Base-by-base conservation (phyloP, 2,797 vertebrate genomes). In the Argyrosomus regius region DNA sequence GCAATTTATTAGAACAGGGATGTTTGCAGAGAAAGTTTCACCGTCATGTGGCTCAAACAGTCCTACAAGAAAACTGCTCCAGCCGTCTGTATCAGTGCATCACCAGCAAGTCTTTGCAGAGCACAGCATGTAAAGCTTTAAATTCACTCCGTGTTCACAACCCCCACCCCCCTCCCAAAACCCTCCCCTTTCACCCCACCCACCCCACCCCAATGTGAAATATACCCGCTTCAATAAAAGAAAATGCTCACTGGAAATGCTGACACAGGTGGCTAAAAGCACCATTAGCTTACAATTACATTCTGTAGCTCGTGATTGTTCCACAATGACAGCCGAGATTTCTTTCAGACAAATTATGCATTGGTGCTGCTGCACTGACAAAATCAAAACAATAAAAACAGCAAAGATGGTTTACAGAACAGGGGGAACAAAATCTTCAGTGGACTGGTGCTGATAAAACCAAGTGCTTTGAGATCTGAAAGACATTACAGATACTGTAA, bases 1-100 rank as follows among this genome's bases (percentile, higher is more conserved):
- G 94, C 92, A 91, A 91, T 94, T 96, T 95, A 96, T 96, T 95
- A 92, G 93, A 95, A 95, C 95, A 95, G 95, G 95, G 94, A 96
- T 93, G 94, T 94, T 94, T 94, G 92, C 93, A 95, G 89, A 94
- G 78, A 92, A 88, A 79, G 67, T 88, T 90, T 89, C 69, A 88
- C 84, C 52, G 89, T 92, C 91, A 91, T 85, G 92, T 92, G 93
- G 94, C 90, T 91, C 92, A 91, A 92, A 87, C 87, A 89, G 88
- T 92, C 88, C 84, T 83, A 93, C 84, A 72, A 90, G 90, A 87
- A 82, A 88, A 88, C 77, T 59, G 87, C 91, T 90, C 82, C 80
- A 91, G 87, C 91, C 87, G 53, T 77, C 90, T 88, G 92, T 78
- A 87, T 91, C 90, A 85, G 89, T 81, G 73, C 54, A 86, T 86